These are phyloP conservation scores for Lynx canadensis DNA, from an alignment of 2,113 vertebrate genomes.

Conservation along the genomic window DNA sequence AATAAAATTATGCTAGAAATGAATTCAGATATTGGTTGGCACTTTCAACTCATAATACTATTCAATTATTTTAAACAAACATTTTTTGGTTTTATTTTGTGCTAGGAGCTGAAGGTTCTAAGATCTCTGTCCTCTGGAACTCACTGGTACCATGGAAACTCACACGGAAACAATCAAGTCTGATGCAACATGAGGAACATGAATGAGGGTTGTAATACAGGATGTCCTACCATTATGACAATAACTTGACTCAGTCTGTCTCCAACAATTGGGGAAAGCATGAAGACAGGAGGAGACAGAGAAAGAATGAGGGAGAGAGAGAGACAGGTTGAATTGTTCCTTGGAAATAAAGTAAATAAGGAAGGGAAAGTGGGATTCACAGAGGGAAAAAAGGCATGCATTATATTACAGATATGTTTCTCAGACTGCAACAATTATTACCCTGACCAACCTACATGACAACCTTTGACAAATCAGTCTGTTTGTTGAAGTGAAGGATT, in stretches of 20 bases:
- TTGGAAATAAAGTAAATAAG: neutral
- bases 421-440: too few relatives aligned
- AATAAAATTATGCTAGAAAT: neutral
- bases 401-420: neutral
- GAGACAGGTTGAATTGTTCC: neutral
- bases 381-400: neutral
- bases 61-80: neutral
- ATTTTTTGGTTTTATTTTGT: neutral
- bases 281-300: neutral
- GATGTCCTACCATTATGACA: neutral
- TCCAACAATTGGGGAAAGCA: neutral
- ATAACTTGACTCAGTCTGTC: neutral
- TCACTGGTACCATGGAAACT: neutral
- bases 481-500: neutral
- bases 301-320: neutral
- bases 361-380: neutral
- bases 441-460: neutral
- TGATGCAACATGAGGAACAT: neutral
- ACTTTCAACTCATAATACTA: neutral
- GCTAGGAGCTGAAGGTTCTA: neutral
- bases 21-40: neutral
- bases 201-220: neutral
- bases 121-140: neutral
- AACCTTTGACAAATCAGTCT: neutral
- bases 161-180: neutral